Evolutionary conservation across 2,797 vertebrate genomes (phyloP).

Genomic region (Hapalemur alaotrensis): DNA sequence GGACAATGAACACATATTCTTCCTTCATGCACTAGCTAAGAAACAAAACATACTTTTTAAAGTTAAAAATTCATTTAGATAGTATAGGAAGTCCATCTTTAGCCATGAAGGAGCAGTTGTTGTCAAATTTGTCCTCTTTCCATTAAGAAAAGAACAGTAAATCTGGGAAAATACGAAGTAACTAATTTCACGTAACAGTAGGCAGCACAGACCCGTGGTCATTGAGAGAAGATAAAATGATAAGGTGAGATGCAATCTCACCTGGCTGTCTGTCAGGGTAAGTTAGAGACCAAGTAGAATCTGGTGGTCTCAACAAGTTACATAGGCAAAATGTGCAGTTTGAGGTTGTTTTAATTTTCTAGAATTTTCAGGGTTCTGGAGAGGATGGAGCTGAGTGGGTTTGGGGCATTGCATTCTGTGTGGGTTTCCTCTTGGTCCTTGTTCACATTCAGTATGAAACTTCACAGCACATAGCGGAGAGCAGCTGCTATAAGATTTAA

Average conservation of each 20-base stretch:
- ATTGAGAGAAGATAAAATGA: not conserved
- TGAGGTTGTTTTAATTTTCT: not conserved
- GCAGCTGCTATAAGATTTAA: not conserved
- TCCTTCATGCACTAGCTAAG: not conserved
- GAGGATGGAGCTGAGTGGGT: not conserved
- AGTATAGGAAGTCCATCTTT: not conserved
- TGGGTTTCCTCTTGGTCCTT: not conserved
- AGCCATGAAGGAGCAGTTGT: not conserved
- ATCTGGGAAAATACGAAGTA: not conserved
- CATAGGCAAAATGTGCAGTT: not conserved
- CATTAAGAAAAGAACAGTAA: not conserved
- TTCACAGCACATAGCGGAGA: not conserved
- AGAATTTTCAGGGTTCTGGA: not conserved
- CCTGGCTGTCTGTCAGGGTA: not conserved
- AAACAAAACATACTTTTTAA: not conserved
- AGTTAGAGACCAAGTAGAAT: not conserved
- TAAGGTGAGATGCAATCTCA: not conserved
- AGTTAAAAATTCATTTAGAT: not conserved
- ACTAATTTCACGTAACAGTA: not conserved
- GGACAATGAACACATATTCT: not conserved
- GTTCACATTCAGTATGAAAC: not conserved
- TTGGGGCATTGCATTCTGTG: not conserved
- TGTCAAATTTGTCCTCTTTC: not conserved
- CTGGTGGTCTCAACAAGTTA: not conserved
- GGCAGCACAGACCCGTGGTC: not conserved